Base-by-base conservation (phyloP, 2,113 vertebrate genomes). In the Pachyramphus minor region DNA sequence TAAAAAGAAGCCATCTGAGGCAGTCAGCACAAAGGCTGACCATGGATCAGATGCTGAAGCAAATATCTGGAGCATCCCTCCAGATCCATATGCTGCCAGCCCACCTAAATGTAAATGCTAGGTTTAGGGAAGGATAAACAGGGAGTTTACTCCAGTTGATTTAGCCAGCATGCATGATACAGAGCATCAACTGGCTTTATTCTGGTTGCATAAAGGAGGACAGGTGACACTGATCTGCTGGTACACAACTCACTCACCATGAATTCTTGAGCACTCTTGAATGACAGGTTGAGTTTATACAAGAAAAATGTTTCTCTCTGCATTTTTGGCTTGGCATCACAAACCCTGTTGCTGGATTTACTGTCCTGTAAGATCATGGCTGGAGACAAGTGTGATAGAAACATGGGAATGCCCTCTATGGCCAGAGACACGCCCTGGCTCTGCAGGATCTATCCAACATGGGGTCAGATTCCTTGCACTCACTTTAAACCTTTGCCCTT, bases 101-200 rank as follows among this genome's bases (percentile, higher is more conserved):
- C 44, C 47, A 71, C 42, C 33, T 33, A 15, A 41, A 49, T n/a
- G 37, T 64, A 68, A 92, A 55, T 19, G 11, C 14, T 4, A 10
- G 16, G 20, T 69, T 87, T 76, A 73, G 37, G 75, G 62, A 58
- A 68, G 13, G 15, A 22, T 37, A 9, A 66, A 41, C 11, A 49
- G 11, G 12, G 49, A 24, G 3, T 33, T 82, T 13, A 44, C 11
- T 68, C 31, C 64, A 66, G 30, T 20, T 20, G 39, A 3, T 85
- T 64, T 22, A 85, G 31, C 44, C 41, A 28, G 58, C 7, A 23
- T 9, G 21, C 35, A 55, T 1, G 2, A 47, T 11, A 33, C 1
- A 27, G 23, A 74, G 19, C 4, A 1, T 47, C 3, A 1, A 1
- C 8, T 0, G 4, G 4, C 39, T 56, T 88, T 56, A 15, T 52